Evolutionary conservation across 2,797 vertebrate species (phyloP).

Genomic region (Rallus crepitans): DNA sequence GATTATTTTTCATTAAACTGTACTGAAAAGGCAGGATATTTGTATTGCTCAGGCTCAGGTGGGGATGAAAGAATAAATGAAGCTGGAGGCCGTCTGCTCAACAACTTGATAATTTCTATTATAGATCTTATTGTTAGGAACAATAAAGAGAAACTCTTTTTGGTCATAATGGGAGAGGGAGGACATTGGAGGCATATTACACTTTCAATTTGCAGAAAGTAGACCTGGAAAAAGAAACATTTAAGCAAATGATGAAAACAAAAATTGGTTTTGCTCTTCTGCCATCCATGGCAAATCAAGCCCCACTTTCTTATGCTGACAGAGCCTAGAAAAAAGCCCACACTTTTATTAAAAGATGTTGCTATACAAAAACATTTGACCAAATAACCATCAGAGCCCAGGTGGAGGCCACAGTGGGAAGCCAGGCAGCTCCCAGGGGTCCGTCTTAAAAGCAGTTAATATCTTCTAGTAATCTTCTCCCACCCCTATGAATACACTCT

Average conservation of each 20-base stretch:
- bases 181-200: neutral
- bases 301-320: neutral
- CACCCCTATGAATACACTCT: rapidly evolving
- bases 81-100: neutral
- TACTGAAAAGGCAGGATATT: conserved; percentile 48
- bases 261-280: neutral
- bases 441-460: neutral
- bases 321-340: neutral
- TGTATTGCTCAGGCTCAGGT: conserved; percentile 39
- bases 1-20: conserved; percentile 58
- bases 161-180: neutral
- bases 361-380: neutral
- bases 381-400: neutral
- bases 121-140: conserved; percentile 52
- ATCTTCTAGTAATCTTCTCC: neutral
- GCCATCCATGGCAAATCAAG: neutral
- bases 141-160: conserved; percentile 16
- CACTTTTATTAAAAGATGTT: neutral
- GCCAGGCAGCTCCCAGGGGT: neutral
- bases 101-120: conserved; percentile 26
- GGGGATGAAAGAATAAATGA: conserved; percentile 41
- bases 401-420: rapidly evolving
- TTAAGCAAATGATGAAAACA: neutral
- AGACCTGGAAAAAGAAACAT: neutral
- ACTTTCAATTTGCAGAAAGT: conserved; percentile 22